Conservation (phyloP, 1,140 invertebrate genomes). For the Diorhabda elongata region DNA sequence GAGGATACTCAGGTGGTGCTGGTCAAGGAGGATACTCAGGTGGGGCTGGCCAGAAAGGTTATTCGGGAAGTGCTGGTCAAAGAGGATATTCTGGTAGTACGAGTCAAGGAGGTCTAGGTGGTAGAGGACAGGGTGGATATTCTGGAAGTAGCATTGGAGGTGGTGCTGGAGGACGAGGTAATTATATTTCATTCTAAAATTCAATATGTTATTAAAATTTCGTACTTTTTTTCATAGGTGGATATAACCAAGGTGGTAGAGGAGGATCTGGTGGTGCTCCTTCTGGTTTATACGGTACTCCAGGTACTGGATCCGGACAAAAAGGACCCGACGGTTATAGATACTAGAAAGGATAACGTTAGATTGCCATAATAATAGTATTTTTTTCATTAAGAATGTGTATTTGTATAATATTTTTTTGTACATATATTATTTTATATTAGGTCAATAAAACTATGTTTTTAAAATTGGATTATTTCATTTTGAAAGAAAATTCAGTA, state of each 20-base stretch:
- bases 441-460: constrained; percentile 2
- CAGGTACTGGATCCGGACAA: constrained; percentile 22
- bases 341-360: constrained; percentile 20
- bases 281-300: constrained; percentile 20
- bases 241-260: background rate
- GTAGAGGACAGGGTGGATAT: constrained; percentile 1
- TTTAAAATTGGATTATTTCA: background rate
- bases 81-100: background rate
- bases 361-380: constrained; percentile 9
- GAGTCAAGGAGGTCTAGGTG: background rate
- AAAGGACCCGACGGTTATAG: constrained; percentile 23
- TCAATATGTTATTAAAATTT: too few relatives aligned
- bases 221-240: background rate
- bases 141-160: background rate
- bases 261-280: constrained; percentile 5
- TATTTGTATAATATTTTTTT: background rate
- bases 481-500: background rate
- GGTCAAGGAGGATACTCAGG: background rate
- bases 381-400: background rate
- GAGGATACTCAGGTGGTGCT: background rate
- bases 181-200: background rate
- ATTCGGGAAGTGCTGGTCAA: background rate
- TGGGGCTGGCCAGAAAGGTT: background rate
- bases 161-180: background rate
- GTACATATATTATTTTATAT: constrained; percentile 8